Evolutionary conservation across 2,113 vertebrate species (phyloP).

Genomic region (Dicaeum eximium): DNA sequence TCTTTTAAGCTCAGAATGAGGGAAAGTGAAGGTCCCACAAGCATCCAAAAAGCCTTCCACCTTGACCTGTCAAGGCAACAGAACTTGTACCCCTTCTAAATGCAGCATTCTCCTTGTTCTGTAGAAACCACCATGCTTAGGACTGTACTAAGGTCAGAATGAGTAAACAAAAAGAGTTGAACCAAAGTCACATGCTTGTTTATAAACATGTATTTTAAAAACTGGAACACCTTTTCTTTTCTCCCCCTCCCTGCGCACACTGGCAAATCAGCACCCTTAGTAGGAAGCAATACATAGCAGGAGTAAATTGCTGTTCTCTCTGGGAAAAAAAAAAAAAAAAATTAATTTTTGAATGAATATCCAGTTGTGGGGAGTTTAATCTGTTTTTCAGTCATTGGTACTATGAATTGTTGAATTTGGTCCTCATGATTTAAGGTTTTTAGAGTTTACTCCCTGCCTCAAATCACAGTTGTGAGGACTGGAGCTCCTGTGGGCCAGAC

Average conservation of each 20-base stretch:
- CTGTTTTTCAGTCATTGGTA: not conserved
- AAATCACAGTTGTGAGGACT: not conserved
- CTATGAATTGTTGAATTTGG: not conserved
- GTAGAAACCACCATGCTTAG: not conserved
- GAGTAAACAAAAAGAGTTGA: not conserved
- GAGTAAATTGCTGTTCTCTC: not conserved
- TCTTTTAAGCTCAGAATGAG: not conserved
- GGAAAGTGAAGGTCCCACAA: not conserved
- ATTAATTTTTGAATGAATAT: not conserved
- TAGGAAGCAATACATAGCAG: not conserved
- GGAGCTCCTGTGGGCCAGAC: not conserved
- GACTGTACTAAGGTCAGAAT: not conserved
- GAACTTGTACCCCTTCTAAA: not conserved
- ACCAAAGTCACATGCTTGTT: not conserved
- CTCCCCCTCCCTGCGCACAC: not conserved
- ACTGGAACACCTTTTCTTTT: not conserved
- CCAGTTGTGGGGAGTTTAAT: fast-evolving
- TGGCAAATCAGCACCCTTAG: not conserved
- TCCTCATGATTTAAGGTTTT: not conserved
- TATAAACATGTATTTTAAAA: not conserved
- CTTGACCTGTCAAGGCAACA: not conserved
- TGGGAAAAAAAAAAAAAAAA: not conserved
- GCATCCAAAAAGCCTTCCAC: not conserved
- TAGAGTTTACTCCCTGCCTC: not conserved
- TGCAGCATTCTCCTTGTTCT: not conserved